Conservation (phyloP, 1,140 invertebrate species). For the Heliconius hewitsoni region DNA sequence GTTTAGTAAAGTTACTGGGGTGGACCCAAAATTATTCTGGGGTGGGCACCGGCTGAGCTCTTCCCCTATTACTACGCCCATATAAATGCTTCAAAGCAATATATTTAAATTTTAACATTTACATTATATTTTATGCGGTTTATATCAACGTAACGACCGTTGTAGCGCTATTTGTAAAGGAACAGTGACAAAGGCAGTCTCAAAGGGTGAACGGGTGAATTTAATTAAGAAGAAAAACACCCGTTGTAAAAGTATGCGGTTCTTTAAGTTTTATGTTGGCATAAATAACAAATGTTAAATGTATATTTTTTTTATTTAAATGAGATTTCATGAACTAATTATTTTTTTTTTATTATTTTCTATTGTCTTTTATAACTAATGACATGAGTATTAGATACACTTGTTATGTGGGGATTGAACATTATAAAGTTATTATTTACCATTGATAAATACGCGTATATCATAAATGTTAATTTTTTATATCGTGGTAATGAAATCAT, state of each 20-base stretch:
- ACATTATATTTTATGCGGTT: constrained; percentile 4
- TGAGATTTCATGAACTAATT: neutral
- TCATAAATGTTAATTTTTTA: too few species aligned
- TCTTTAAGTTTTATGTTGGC: constrained; percentile 21
- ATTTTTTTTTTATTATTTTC: too few species aligned
- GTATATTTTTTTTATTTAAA: neutral
- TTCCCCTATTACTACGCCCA: too few species aligned
- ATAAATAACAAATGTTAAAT: constrained; percentile 10
- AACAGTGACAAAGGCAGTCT: constrained; percentile 28
- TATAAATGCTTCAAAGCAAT: neutral
- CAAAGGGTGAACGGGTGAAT: constrained; percentile 28
- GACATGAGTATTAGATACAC: too few species aligned
- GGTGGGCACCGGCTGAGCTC: too few species aligned
- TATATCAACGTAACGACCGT: constrained; percentile 12
- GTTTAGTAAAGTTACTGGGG: too few species aligned
- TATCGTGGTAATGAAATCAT: too few species aligned
- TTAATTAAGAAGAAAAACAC: constrained; percentile 40
- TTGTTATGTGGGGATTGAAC: too few species aligned
- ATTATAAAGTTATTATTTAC: too few species aligned
- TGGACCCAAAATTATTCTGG: too few species aligned
- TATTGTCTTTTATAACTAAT: too few species aligned
- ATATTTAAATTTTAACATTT: neutral
- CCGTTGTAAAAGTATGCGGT: constrained; percentile 31
- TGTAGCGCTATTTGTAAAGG: constrained; percentile 23
- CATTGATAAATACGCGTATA: too few species aligned